Conservation (phyloP, 2,113 vertebrate genomes). For the Paradoxurus hermaphroditus region DNA sequence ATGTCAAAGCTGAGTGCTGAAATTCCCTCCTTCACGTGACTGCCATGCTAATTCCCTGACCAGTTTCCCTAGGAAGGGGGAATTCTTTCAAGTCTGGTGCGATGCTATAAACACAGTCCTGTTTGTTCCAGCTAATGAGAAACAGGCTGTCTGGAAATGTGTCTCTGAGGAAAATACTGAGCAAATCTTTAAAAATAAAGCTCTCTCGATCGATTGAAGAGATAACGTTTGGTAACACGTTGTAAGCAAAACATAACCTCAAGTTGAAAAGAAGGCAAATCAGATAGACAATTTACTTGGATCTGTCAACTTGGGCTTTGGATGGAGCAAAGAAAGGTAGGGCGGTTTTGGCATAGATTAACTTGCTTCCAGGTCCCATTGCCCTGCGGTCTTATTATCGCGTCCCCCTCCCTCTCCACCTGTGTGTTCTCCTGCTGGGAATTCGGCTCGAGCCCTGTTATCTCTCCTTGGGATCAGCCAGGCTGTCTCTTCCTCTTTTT, state of each 20-base stretch:
- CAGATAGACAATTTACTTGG: background rate
- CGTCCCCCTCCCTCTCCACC: background rate
- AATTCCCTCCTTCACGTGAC: background rate
- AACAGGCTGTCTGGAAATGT: conserved; percentile 65
- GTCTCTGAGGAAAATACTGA: conserved; percentile 54
- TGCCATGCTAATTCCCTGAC: conserved; percentile 21
- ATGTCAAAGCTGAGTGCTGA: conserved; percentile 21
- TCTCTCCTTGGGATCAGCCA: conserved; percentile 56
- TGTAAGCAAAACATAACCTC: conserved; percentile 6
- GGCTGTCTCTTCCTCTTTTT: conserved; percentile 43
- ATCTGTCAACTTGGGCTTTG: background rate
- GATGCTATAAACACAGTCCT: conserved; percentile 68
- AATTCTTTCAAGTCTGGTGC: conserved; percentile 55
- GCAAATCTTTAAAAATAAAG: conserved; percentile 50
- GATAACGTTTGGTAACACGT: conserved; percentile 24
- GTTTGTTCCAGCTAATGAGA: conserved; percentile 73
- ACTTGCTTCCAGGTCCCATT: background rate
- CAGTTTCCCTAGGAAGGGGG: conserved; percentile 12
- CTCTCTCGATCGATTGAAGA: conserved; percentile 30
- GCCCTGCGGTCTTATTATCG: background rate
- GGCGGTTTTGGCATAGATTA: background rate
- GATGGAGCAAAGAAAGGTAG: background rate
- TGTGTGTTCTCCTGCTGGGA: conserved; percentile 1
- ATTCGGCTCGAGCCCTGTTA: conserved; percentile 30
- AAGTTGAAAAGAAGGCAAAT: background rate